Base-by-base conservation (phyloP, 2,797 vertebrate species). In the Pangasius krempfi region DNA sequence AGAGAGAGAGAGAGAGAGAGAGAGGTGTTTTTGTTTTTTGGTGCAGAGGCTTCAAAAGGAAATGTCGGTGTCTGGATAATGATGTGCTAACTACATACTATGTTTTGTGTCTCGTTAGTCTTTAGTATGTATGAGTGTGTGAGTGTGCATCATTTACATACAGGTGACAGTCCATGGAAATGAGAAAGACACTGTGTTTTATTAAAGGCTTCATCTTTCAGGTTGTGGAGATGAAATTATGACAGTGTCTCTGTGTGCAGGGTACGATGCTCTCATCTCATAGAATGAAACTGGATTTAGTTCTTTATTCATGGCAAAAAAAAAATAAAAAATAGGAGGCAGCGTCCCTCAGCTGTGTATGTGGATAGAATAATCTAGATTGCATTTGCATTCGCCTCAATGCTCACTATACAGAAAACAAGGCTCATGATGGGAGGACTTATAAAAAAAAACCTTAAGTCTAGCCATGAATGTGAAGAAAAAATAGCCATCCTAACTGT, bases 31-130 rank as follows among this genome's bases (percentile, higher is more conserved):
- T 86, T 84, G 85, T 90, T 81, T 90, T 91, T 91, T 92, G 92
- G 87, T 91, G 90, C 90, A 91, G 89, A 89, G 90, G 89, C 88
- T 89, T 91, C 73, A 86, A 88, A 89, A 88, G 79, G 87, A 86
- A 88, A 79, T 66, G 37, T 37, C 5, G 40, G 16, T 73, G 75
- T 78, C 73, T 76, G 37, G 52, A 84, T 50, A 30, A 60, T 78
- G 54, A 62, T 56, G 13, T 27, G 70, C 47, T 84, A 89, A 79
- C 54, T 64, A 76, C 33, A 40, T 70, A 37, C 3, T 47, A 30
- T 25, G 56, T 58, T 25, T 22, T 64, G 25, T 16, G 62, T 82
- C 25, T 73, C 52, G 8, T 87, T 79, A 58, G 40, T 22, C 3
- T 87, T 84, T 33, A 25, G 37, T 14, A 2, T 66, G 50, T 10